Evolutionary conservation across 2,888 invertebrate species (phyloP).

Genomic region (Lepeophtheirus nordmannii): DNA sequence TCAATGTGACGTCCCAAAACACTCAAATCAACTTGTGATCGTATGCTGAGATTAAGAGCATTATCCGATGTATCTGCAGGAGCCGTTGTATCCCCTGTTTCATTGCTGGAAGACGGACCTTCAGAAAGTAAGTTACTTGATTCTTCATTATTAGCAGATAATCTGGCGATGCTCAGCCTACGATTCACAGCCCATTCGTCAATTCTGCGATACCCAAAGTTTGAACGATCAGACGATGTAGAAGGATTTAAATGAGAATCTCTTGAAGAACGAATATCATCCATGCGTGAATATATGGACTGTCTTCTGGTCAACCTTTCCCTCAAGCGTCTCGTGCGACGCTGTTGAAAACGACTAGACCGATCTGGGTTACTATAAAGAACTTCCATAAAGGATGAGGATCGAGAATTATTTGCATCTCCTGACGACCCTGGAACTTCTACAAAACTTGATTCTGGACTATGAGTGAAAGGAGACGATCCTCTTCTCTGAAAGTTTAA

Average conservation of each 20-base stretch:
- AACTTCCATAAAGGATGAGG: not conserved
- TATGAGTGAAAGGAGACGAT: slow-evolving; percentile 7
- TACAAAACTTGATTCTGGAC: slow-evolving; percentile 20
- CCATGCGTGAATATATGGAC: not conserved
- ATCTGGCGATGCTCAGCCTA: not conserved
- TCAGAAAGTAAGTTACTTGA: not conserved
- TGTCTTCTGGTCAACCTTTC: not conserved
- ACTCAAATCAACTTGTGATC: slow-evolving; percentile 30
- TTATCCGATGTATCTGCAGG: not conserved
- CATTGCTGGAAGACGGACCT: not conserved
- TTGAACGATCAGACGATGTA: not conserved
- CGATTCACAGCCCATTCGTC: slow-evolving; percentile 22
- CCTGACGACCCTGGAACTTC: not conserved
- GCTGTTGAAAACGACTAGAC: not conserved
- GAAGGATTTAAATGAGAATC: not conserved
- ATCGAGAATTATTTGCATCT: not conserved
- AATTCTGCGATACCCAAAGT: not conserved
- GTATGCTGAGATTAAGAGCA: slow-evolving; percentile 6
- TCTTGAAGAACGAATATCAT: not conserved
- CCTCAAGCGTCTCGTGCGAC: not conserved
- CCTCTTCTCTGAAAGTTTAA: not conserved
- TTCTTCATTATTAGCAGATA: not conserved
- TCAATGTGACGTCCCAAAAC: slow-evolving; percentile 34
- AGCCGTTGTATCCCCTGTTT: not conserved
- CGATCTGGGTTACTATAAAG: slow-evolving; percentile 8